A percentile compares a stretch with the other conserved stretches of the same genome.
These are phyloP conservation scores for Acrobeloides nanus DNA, from an alignment of 2,888 invertebrate genomes.

Conservation along the genomic window DNA sequence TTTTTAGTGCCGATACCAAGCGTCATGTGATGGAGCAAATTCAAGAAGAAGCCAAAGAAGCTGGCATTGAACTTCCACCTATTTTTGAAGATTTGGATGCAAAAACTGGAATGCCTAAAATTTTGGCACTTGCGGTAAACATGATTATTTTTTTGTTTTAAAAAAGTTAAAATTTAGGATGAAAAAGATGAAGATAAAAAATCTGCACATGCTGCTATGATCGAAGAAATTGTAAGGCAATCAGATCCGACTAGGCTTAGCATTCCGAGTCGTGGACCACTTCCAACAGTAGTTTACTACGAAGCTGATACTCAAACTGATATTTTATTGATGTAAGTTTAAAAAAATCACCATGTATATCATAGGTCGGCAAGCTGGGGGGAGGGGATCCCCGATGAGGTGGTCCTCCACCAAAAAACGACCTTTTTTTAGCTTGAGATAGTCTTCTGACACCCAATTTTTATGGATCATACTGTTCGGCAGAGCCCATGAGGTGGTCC, in stretches of 20 bases:
- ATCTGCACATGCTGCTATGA: constrained; percentile 23
- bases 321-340: constrained; percentile 22
- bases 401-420: too few species aligned
- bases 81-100: constrained; percentile 47
- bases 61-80: constrained; percentile 47
- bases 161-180: constrained; percentile 4
- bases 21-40: constrained; percentile 48
- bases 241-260: constrained; percentile 20
- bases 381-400: too few species aligned
- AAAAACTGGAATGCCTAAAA: constrained; percentile 45
- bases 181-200: constrained; percentile 26
- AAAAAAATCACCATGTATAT: background rate
- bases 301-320: constrained; percentile 42
- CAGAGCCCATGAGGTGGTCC: too few species aligned
- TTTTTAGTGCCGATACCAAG: constrained; percentile 40
- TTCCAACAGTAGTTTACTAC: constrained; percentile 26
- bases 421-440: too few species aligned
- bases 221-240: constrained; percentile 39
- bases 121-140: constrained; percentile 24
- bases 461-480: too few species aligned
- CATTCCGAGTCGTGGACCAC: constrained; percentile 12
- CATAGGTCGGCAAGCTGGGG: too few species aligned
- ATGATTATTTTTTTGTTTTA: background rate
- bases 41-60: constrained; percentile 50
- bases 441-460: too few species aligned